Conservation (phyloP, 2,888 invertebrate genomes). For the Unio pictorum region DNA sequence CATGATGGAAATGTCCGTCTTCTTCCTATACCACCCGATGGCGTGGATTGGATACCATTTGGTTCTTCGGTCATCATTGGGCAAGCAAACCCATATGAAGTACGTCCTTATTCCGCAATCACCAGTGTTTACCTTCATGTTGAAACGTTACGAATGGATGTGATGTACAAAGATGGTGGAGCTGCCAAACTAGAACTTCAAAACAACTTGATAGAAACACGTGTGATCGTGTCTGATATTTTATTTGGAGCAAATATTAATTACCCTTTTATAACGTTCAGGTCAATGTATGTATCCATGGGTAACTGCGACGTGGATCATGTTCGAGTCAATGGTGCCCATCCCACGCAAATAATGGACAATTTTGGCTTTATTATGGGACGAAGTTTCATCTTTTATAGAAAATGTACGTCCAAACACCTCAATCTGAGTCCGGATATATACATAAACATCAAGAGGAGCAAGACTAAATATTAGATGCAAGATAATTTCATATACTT, state of each 20-base stretch:
- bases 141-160: conserved; percentile 26
- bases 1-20: conserved; percentile 52
- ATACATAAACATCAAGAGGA: conserved; percentile 30
- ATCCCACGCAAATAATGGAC: conserved; percentile 41
- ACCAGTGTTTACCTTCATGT: conserved; percentile 33
- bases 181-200: conserved; percentile 32
- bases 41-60: conserved; percentile 56
- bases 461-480: no score
- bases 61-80: conserved; percentile 55
- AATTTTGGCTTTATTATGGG: conserved; percentile 38
- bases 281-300: conserved; percentile 53
- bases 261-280: conserved; percentile 47
- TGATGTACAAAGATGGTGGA: conserved; percentile 46
- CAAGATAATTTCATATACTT: no score
- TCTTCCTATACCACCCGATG: conserved; percentile 47
- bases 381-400: conserved; percentile 46
- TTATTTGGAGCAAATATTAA: conserved; percentile 20
- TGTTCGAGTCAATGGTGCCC: conserved; percentile 38
- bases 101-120: conserved; percentile 47
- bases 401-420: conserved; percentile 55
- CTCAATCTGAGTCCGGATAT: conserved; percentile 55
- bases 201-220: conserved; percentile 36
- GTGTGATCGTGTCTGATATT: conserved; percentile 35
- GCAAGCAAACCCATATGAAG: conserved; percentile 43
- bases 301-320: conserved; percentile 51